Evolutionary conservation across 2,113 vertebrate species (phyloP), one percentile per base, ranked within the genome.

Genomic region (Hemibagrus wyckioides): DNA sequence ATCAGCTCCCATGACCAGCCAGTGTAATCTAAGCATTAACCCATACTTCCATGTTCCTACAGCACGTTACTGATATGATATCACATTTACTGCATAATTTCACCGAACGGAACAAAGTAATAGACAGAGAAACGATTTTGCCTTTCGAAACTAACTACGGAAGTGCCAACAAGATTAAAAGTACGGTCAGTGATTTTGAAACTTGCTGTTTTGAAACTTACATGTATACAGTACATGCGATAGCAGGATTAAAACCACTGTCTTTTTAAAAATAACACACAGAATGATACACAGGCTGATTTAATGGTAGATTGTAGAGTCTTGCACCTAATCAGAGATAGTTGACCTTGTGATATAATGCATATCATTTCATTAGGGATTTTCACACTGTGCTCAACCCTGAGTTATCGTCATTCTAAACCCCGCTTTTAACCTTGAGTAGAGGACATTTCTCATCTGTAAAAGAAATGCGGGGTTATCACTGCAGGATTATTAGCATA

Each of bases 1-100:
- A 84, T 84, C 86, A 87, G 59, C 81, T 87, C 81, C 81, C 86
- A 87, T 87, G 86, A 83, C 81, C 59, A 52, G 82, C 59, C 86
- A 33, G 73, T 84, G n/a, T 54, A 84, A 84, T 83, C 73, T 52
- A 79, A 87, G 71, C 71, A 84, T 52, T 83, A 87, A 67, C 21
- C 86, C 81, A 67, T 61, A 83, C 69, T 83, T 75, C 59, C 57
- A 77, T 10, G 48, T 39, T 87, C 30, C 86, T 77, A 21, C 57
- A 79, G 48, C 25, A 28, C 36, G n/a, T 52, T 52, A 84, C 81
- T 79, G 71, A 83, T 83, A 67, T n/a, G 33, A 65, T 87, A 63
- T 79, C 67, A 48, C 71, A 54, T 84, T 87, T 39, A 83, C 82
- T 87, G 80, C 39, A 83, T 82, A 23, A 65, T 83, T 87, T 87